Evolutionary conservation across 2,797 vertebrate species (phyloP).

Genomic region (Chrysocyon brachyurus): DNA sequence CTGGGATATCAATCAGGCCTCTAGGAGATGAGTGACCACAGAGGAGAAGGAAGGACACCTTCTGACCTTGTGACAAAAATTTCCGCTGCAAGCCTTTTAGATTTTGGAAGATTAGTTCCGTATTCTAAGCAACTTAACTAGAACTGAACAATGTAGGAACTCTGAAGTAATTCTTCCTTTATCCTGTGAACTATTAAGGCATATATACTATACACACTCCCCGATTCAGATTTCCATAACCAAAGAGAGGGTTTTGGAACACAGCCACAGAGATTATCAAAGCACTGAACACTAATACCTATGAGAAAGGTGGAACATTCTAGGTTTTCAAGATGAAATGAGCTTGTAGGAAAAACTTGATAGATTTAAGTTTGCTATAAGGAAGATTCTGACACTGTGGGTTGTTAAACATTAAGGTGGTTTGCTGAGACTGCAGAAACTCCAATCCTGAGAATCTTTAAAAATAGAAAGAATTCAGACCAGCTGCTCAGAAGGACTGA

Average conservation of each 20-base stretch:
- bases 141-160: neutral
- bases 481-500: conserved; percentile 21
- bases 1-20: neutral
- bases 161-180: neutral
- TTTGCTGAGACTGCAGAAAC: conserved; percentile 69
- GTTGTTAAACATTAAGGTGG: conserved; percentile 34
- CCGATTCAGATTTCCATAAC: neutral
- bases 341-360: neutral
- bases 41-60: neutral
- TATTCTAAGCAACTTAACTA: conserved; percentile 2
- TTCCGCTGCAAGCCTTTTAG: neutral
- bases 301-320: neutral
- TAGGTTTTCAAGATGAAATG: conserved; percentile 22
- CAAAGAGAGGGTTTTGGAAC: neutral
- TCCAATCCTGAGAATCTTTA: conserved; percentile 25
- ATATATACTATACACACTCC: neutral
- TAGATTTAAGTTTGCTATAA: conserved; percentile 44
- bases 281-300: neutral
- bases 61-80: neutral
- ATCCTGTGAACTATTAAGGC: neutral
- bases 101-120: neutral
- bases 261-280: conserved; percentile 31
- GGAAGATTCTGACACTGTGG: conserved; percentile 43
- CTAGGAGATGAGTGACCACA: neutral
- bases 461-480: conserved; percentile 51